Evolutionary conservation across 2,113 vertebrate genomes (phyloP).

Genomic region (Gavia stellata): DNA sequence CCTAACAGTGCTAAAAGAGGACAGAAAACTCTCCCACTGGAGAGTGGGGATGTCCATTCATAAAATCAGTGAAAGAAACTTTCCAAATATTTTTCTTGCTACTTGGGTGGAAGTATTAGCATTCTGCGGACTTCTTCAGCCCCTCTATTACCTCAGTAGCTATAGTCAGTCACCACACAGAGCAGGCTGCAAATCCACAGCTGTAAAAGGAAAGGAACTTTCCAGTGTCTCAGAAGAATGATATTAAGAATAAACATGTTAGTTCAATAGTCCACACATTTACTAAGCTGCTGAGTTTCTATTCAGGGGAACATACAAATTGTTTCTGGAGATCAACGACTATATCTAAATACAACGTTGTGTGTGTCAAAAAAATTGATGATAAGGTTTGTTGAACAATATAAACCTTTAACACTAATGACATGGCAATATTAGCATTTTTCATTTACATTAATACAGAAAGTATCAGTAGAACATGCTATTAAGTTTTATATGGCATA

Average conservation of each 20-base stretch:
- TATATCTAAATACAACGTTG: background rate
- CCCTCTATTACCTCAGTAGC: background rate
- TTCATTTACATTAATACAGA: background rate
- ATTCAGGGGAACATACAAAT: background rate
- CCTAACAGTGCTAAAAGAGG: background rate
- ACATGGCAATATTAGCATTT: background rate
- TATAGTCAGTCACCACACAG: background rate
- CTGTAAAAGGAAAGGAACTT: background rate
- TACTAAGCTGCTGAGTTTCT: background rate
- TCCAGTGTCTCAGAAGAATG: background rate
- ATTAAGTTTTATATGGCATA: background rate
- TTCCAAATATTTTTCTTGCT: background rate
- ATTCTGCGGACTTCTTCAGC: background rate
- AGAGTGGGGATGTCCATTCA: background rate
- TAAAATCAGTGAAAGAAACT: background rate
- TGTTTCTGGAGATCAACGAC: background rate
- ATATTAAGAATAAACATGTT: background rate
- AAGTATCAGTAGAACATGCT: background rate
- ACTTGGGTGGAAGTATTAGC: background rate
- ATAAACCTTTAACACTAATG: background rate
- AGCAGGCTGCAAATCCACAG: background rate
- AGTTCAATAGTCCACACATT: background rate
- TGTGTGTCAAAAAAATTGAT: background rate
- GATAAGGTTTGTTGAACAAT: background rate
- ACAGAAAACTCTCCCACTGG: background rate